Conservation (phyloP, 2,888 invertebrate genomes). For the Protodeltote pygarga region DNA sequence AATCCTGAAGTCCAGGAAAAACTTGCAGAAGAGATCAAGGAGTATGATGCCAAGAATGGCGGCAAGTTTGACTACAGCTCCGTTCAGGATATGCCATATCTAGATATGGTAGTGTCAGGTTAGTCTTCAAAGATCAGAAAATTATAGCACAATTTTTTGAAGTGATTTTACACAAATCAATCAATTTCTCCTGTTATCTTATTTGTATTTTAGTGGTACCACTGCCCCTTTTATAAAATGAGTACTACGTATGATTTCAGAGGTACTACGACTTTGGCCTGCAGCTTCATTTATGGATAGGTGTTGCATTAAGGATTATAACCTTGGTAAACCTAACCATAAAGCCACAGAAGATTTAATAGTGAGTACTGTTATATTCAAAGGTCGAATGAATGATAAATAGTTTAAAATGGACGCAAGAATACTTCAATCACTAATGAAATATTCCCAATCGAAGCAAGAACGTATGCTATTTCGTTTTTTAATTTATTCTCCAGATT, state of each 20-base stretch:
- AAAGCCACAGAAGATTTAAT: slow-evolving; percentile 60
- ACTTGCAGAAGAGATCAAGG: slow-evolving; percentile 84
- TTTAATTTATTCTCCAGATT: slow-evolving; percentile 5
- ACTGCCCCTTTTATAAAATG: no score
- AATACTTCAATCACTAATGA: no score
- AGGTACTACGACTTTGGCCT: slow-evolving; percentile 81
- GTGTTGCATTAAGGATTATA: slow-evolving; percentile 81
- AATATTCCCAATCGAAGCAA: no score
- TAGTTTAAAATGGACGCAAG: no score
- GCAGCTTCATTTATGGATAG: slow-evolving; percentile 75
- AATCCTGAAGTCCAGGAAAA: slow-evolving; percentile 86
- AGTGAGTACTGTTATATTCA: slow-evolving; percentile 53
- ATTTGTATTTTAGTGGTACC: no score
- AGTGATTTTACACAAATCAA: no score
- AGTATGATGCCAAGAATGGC: slow-evolving; percentile 70
- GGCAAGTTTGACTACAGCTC: slow-evolving; percentile 82
- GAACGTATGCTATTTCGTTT: no score
- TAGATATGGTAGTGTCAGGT: slow-evolving; percentile 88
- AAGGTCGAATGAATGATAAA: no score
- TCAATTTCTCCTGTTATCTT: no score
- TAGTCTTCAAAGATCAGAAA: no score
- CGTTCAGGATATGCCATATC: slow-evolving; percentile 84
- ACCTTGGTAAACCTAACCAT: slow-evolving; percentile 66
- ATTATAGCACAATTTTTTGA: no score
- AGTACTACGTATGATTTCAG: no score